phyloP scores from a whole-genome alignment of 2,113 vertebrate genomes.

The Vombatus ursinus region DNA sequence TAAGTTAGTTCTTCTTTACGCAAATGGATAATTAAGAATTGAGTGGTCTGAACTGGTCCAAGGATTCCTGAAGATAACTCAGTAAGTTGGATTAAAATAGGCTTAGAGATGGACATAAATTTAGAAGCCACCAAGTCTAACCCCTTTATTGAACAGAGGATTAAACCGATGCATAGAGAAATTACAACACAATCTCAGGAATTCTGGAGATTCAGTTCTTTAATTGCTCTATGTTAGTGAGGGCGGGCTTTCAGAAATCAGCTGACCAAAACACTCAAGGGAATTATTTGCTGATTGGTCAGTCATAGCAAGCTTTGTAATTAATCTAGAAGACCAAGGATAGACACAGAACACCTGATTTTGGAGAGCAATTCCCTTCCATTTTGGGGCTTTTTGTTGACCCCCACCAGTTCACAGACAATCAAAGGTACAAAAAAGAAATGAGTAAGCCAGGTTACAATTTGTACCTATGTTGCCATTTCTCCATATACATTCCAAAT shows the following conservation, averaged over 20 bases:
- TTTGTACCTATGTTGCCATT: background rate
- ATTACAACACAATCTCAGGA: background rate
- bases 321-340: background rate
- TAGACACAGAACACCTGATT: too few species aligned
- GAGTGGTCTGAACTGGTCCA: background rate
- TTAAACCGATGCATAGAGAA: background rate
- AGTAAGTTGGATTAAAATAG: background rate
- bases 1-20: constrained; percentile 68
- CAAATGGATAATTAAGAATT: background rate
- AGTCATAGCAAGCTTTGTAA: background rate
- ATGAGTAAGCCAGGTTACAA: background rate
- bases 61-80: background rate
- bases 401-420: background rate
- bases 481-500: background rate
- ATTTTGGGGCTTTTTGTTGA: background rate
- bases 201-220: background rate
- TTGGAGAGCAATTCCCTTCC: background rate
- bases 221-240: too few species aligned
- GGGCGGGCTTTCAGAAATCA: too few species aligned
- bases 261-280: too few species aligned
- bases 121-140: background rate
- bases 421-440: background rate
- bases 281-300: background rate
- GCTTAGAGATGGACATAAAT: background rate
- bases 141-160: background rate